Conservation (phyloP, 2,113 vertebrate species). For the Semicossyphus pulcher region DNA sequence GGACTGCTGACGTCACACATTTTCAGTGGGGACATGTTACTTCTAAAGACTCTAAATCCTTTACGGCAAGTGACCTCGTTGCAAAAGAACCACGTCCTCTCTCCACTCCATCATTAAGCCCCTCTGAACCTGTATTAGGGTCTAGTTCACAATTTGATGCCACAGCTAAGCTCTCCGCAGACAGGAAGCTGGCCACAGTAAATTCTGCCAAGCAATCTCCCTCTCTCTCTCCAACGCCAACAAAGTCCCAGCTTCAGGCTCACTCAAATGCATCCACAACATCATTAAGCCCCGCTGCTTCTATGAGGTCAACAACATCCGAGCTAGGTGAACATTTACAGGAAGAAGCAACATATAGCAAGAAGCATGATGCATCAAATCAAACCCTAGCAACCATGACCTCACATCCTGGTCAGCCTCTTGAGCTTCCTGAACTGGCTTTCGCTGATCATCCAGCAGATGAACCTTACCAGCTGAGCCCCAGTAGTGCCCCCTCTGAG, state of each 20-base stretch:
- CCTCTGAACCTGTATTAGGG: conserved; percentile 26
- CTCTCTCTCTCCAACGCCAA: conserved; percentile 18
- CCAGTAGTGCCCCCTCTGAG: conserved; percentile 36
- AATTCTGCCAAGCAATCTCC: conserved; percentile 38
- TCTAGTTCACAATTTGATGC: conserved; percentile 20
- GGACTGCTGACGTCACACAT: conserved; percentile 28
- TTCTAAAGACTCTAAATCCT: conserved; percentile 44
- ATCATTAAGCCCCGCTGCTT: conserved; percentile 32
- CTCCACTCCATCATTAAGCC: conserved; percentile 40
- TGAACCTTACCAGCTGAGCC: conserved; percentile 43
- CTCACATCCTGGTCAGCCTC: conserved; percentile 35
- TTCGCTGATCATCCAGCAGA: conserved; percentile 37
- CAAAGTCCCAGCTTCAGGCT: conserved; percentile 25
- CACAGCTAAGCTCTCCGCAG: conserved; percentile 44
- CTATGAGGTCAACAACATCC: conserved; percentile 23
- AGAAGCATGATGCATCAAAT: conserved; percentile 15
- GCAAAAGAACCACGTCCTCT: conserved; percentile 34
- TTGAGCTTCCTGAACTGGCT: conserved; percentile 33
- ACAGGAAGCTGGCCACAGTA: conserved; percentile 41
- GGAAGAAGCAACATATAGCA: conserved; percentile 10
- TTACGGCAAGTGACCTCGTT: conserved; percentile 24
- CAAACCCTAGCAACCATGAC: conserved; percentile 12
- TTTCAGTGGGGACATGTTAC: conserved; percentile 8
- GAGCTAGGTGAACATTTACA: conserved; percentile 27
- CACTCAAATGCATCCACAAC: conserved; percentile 39